Conservation (phyloP, 2,113 vertebrate genomes). For the Benitochromis conjunctus region DNA sequence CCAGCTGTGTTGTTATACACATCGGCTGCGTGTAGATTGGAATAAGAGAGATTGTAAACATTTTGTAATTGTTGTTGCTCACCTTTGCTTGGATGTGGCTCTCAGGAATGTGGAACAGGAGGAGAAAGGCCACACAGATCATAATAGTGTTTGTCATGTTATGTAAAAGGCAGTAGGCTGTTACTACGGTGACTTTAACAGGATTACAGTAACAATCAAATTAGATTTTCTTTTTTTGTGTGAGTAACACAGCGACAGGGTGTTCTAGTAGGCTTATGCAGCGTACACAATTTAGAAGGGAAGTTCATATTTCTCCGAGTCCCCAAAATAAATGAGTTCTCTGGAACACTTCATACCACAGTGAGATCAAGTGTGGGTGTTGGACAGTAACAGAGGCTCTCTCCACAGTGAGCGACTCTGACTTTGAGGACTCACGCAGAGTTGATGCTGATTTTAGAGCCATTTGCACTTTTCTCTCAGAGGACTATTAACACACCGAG, state of each 20-base stretch:
- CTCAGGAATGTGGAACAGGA: not conserved
- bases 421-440: not conserved
- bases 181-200: conserved; percentile 30
- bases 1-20: not conserved
- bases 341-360: not conserved
- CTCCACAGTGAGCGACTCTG: not conserved
- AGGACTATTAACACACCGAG: not conserved
- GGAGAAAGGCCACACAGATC: conserved; percentile 17
- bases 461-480: not conserved
- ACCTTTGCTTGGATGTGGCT: not conserved
- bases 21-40: not conserved
- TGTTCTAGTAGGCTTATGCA: conserved; percentile 4
- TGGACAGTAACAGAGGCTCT: not conserved
- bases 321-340: not conserved
- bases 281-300: not conserved
- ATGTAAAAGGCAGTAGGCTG: conserved; percentile 31
- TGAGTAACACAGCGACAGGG: not conserved
- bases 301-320: not conserved
- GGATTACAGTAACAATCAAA: conserved; percentile 40
- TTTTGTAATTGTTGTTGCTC: not conserved
- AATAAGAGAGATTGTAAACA: not conserved
- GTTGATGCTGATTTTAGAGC: not conserved
- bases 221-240: conserved; percentile 1
- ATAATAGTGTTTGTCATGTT: conserved; percentile 47
- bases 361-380: not conserved